A percentile compares a stretch with the other conserved stretches of the same genome.
Conservation (phyloP, 2,888 invertebrate species). For the Drosophila kambysellisi region DNA sequence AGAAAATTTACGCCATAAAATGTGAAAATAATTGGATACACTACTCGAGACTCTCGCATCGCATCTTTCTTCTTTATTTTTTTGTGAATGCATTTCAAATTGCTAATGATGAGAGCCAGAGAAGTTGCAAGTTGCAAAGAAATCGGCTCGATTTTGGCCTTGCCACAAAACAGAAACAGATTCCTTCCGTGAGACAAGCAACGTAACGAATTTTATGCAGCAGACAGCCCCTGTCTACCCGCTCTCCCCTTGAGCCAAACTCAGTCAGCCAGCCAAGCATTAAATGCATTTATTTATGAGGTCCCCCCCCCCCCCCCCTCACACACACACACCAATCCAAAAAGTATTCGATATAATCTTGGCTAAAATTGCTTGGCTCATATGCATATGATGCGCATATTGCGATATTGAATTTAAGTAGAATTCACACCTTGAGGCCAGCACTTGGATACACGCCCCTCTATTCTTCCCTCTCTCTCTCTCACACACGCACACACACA, state of each 20-base stretch:
- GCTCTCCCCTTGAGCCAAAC: neutral
- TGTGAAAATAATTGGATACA: constrained; percentile 82
- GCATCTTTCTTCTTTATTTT: constrained; percentile 47
- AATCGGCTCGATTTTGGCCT: constrained; percentile 29
- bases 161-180: constrained; percentile 42
- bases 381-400: constrained; percentile 75
- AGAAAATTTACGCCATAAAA: constrained; percentile 82
- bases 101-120: constrained; percentile 74
- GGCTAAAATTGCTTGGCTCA: constrained; percentile 69
- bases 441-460: neutral
- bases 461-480: neutral
- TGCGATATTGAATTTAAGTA: constrained; percentile 76
- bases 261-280: constrained; percentile 55
- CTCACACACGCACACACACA: too few species aligned
- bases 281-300: constrained; percentile 82
- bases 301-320: constrained; percentile 17
- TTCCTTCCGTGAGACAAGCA: constrained; percentile 79
- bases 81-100: constrained; percentile 74
- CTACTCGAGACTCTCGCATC: constrained; percentile 39
- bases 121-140: constrained; percentile 4
- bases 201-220: constrained; percentile 47
- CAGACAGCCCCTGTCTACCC: constrained; percentile 9
- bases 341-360: constrained; percentile 66
- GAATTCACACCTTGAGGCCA: constrained; percentile 77
- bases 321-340: constrained; percentile 7